Evolutionary conservation across 2,113 vertebrate species (phyloP).

Genomic region (Paracanthobrama guichenoti): DNA sequence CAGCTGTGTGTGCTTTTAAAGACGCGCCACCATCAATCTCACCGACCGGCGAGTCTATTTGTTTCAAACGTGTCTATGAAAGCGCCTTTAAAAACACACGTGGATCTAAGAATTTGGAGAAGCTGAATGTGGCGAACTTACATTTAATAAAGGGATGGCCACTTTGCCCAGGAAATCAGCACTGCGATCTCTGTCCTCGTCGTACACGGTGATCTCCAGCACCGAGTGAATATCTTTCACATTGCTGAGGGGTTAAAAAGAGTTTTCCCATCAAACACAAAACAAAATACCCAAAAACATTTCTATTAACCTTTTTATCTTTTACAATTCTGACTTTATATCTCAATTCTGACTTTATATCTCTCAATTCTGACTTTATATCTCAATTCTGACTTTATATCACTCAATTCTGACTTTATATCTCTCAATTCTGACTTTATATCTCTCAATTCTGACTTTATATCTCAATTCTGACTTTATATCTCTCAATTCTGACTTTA

Average conservation of each 20-base stretch:
- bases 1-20: constrained; percentile 30
- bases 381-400: too few relatives aligned
- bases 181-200: constrained; percentile 90
- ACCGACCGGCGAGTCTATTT: background rate
- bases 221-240: constrained; percentile 93
- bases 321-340: too few relatives aligned
- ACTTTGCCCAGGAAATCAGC: constrained; percentile 97
- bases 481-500: too few relatives aligned
- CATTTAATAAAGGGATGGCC: constrained; percentile 88
- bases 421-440: too few relatives aligned
- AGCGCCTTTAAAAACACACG: constrained; percentile 3
- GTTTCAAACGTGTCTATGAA: background rate
- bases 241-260: constrained; percentile 77
- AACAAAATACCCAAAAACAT: background rate
- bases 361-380: too few relatives aligned
- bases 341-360: too few relatives aligned
- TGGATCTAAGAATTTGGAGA: background rate
- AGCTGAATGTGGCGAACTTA: constrained; percentile 68
- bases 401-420: too few relatives aligned
- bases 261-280: background rate
- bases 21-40: constrained; percentile 1
- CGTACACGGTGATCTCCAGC: constrained; percentile 92
- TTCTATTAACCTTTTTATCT: background rate
- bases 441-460: too few relatives aligned
- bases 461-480: too few relatives aligned